Evolutionary conservation across 92 coral and sea anemone genomes (phyloP).

Genomic region (Micromussa lordhowensis): DNA sequence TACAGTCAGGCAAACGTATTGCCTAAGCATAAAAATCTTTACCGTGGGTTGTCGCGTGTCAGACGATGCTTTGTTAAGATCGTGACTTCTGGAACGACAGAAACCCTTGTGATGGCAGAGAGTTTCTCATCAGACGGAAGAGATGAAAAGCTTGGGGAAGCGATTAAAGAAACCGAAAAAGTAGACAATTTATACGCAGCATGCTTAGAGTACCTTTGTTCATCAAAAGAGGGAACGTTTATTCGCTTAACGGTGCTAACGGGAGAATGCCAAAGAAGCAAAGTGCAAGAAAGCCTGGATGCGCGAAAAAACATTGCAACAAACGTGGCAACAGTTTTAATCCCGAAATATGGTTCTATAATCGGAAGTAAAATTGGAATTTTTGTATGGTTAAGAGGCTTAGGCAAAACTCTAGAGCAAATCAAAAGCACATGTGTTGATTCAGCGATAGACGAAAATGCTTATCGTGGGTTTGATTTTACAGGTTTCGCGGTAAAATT

Average conservation of each 20-base stretch:
- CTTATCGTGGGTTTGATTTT: neutral
- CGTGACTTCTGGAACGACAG: neutral
- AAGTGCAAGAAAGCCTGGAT: neutral
- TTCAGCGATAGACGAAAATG: neutral
- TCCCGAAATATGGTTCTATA: neutral
- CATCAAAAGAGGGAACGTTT: no score
- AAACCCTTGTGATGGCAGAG: neutral
- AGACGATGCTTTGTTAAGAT: neutral
- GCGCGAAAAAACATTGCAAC: neutral
- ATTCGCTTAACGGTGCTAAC: slow-evolving; percentile 10
- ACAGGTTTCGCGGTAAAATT: neutral
- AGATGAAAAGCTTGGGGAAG: neutral
- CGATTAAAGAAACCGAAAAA: neutral
- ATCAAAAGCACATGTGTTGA: neutral
- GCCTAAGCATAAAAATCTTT: no score
- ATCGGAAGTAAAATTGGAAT: neutral
- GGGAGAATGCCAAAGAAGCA: slow-evolving; percentile 14
- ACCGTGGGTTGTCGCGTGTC: no score
- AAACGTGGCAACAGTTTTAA: neutral
- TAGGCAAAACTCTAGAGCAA: neutral
- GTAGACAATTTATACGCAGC: neutral
- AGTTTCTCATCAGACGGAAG: no score
- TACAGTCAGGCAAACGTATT: neutral
- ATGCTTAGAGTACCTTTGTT: slow-evolving; percentile 6
- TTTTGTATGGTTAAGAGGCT: neutral